phyloP scores from a whole-genome alignment of 2,113 vertebrate species.

The Trematomus loennbergii region DNA sequence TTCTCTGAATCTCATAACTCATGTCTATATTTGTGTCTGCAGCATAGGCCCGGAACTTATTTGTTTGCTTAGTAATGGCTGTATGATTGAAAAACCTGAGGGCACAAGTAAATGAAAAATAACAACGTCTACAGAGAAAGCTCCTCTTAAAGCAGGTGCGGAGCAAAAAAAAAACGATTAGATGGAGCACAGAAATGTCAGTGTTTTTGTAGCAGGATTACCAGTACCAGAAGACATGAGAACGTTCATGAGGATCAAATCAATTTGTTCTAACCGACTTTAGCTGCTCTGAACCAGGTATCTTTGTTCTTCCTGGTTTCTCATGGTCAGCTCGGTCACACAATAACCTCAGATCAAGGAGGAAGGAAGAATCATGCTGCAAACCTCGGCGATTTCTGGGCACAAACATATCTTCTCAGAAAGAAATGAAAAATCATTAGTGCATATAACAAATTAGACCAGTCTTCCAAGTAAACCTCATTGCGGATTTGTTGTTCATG shows the following conservation, averaged over 20 bases:
- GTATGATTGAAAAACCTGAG: constrained; percentile 83
- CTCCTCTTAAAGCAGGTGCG: constrained; percentile 80
- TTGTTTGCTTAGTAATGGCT: constrained; percentile 84
- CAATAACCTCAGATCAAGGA: constrained; percentile 26
- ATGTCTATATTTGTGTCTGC: constrained; percentile 86
- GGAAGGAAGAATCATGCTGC: background rate
- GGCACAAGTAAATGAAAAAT: constrained; percentile 87
- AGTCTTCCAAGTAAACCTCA: constrained; percentile 10
- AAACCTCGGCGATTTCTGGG: constrained; percentile 2
- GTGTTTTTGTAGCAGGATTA: constrained; percentile 78
- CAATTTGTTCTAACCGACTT: constrained; percentile 73
- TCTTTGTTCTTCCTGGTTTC: constrained; percentile 42
- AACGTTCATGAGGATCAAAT: constrained; percentile 77
- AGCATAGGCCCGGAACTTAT: constrained; percentile 80
- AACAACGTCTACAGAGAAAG: constrained; percentile 78
- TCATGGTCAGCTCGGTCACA: constrained; percentile 56
- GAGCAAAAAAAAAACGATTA: constrained; percentile 65
- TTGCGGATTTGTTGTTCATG: constrained; percentile 19
- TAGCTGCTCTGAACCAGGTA: constrained; percentile 46
- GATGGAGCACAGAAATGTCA: constrained; percentile 76
- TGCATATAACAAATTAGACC: background rate
- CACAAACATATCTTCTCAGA: constrained; percentile 2
- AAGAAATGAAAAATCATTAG: constrained; percentile 9
- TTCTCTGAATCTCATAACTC: constrained; percentile 83
- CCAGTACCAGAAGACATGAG: constrained; percentile 72